Evolutionary conservation across 2,797 vertebrate species (phyloP), one percentile per base, ranked within the genome.

Genomic region (Bothrops alternatus): DNA sequence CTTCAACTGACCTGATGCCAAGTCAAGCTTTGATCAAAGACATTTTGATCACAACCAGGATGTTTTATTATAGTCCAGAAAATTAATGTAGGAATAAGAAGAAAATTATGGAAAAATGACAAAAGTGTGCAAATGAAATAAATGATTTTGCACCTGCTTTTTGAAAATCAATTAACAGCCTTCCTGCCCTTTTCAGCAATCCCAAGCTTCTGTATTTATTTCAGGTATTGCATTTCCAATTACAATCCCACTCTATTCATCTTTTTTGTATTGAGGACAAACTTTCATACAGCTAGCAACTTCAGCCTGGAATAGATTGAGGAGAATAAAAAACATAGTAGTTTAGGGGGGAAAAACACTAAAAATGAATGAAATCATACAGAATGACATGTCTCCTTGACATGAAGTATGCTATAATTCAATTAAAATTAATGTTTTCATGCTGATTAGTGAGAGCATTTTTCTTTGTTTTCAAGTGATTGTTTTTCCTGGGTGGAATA

Each of bases 351-450:
- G 0, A 2, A 10, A 87, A 94, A 91, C 86, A 94, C 94, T 91
- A 95, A 78, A 93, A 94, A 90, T 93, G 90, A 95, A 96, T 94
- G 57, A 95, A 94, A 96, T 94, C 91, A 90, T 93, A 92, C 56
- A 42, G 61, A 91, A 96, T 97, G 61, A 90, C 7, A 94, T 88
- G 92, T 95, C 95, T 90, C 55, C 92, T 73, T 8, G 82, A 91
- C 90, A 7, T 53, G 5, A 93, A 93, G 94, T 90, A 93, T 89
- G 90, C 65, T 90, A 0, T 91, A 95, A 96, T 90, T 94, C 93
- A 96, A 95, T 95, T 96, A 93, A 96, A 94, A 94, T 93, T 26
- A 95, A 93, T 37, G 91, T 93, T 95, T 97, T 95, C 93, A 94
- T 91, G 87, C 28, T 92, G 90, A 88, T 95, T 95, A 96, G 82